Conservation (phyloP, 2,113 vertebrate species). For the Semicossyphus pulcher region DNA sequence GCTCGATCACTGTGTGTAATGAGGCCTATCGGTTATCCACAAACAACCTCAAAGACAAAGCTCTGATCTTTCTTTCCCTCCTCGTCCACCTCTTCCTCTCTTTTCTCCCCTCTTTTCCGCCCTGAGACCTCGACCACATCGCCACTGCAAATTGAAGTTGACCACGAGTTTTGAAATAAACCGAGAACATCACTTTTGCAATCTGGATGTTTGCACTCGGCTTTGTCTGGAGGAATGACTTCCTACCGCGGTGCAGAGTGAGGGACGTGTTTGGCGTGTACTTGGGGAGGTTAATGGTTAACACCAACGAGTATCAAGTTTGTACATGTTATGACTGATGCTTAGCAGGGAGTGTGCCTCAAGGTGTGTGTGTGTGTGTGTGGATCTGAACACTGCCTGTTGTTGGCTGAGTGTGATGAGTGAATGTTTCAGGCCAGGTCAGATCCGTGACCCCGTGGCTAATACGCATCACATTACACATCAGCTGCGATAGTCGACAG, state of each 20-base stretch:
- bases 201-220: conserved; percentile 43
- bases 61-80: conserved; percentile 5
- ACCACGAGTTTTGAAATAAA: conserved; percentile 43
- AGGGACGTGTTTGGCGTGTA: conserved; percentile 41
- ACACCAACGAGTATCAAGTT: conserved; percentile 61
- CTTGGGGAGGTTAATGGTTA: conserved; percentile 71
- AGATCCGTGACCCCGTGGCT: conserved; percentile 66
- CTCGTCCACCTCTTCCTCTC: not conserved
- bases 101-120: not conserved
- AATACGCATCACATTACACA: conserved; percentile 74
- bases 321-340: conserved; percentile 60
- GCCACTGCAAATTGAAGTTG: conserved; percentile 14
- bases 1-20: conserved; percentile 28
- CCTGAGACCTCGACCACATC: conserved; percentile 7
- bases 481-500: conserved; percentile 32
- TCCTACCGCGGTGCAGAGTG: conserved; percentile 34
- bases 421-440: conserved; percentile 62
- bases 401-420: conserved; percentile 61
- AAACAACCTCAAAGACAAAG: conserved; percentile 37
- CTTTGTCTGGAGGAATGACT: conserved; percentile 40
- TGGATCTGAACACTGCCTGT: conserved; percentile 29
- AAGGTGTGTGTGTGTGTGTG: conserved; percentile 9
- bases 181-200: conserved; percentile 18
- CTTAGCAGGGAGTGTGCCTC: conserved; percentile 44
- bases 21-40: conserved; percentile 26